Conservation (phyloP, 2,888 invertebrate genomes). For the Athalia cordata region DNA sequence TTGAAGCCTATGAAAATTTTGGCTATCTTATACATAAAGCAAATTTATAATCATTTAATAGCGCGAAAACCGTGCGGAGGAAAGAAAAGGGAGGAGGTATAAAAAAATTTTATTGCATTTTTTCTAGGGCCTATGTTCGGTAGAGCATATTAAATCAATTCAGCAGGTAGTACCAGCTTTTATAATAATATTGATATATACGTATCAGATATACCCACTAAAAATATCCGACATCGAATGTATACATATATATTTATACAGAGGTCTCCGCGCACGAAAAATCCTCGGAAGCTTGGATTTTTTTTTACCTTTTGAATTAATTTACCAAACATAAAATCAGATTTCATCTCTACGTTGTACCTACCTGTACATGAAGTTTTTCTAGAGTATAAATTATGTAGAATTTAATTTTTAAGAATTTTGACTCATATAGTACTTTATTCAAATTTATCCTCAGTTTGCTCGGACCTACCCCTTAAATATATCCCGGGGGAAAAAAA, state of each 20-base stretch:
- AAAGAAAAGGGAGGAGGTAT: neutral
- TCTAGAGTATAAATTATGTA: neutral
- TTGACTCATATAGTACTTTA: too few species aligned
- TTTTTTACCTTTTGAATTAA: too few species aligned
- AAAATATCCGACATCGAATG: conserved; percentile 21
- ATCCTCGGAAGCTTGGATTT: too few species aligned
- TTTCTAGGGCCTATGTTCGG: neutral
- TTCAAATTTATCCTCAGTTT: conserved; percentile 12
- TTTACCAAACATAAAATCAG: neutral
- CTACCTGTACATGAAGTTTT: too few species aligned
- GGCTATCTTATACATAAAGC: neutral
- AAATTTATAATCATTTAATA: neutral
- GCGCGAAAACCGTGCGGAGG: conserved; percentile 8
- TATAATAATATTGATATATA: conserved; percentile 11
- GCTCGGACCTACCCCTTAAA: neutral
- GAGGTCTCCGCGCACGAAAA: too few species aligned
- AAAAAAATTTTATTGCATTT: conserved; percentile 15
- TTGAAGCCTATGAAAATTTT: too few species aligned
- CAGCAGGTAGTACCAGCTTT: conserved; percentile 18
- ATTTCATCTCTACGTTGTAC: neutral
- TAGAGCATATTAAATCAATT: conserved; percentile 25
- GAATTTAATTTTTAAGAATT: neutral
- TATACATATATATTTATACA: too few species aligned
- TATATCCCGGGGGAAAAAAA: neutral
- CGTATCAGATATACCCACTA: neutral